These are phyloP conservation scores for Hypotaenidia philippensis DNA, from an alignment of 2,797 vertebrate species.

Conservation along the genomic window DNA sequence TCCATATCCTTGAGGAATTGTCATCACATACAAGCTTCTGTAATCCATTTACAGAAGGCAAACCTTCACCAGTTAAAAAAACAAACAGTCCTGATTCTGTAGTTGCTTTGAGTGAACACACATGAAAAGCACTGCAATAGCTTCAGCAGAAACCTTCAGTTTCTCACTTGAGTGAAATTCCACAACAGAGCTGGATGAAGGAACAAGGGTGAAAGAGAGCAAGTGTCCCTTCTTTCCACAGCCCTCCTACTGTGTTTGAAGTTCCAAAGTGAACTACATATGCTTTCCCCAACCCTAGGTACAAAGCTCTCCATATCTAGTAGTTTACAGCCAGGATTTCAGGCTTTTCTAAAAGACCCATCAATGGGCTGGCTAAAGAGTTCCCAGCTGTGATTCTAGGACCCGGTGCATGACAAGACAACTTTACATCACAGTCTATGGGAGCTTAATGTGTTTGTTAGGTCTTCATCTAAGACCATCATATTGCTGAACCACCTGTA, in stretches of 20 bases:
- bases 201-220: fast-evolving
- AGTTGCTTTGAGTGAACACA: neutral
- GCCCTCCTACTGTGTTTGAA: neutral
- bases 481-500: neutral
- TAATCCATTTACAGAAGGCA: neutral
- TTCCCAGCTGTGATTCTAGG: neutral
- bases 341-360: neutral
- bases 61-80: neutral
- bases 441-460: neutral
- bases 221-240: neutral
- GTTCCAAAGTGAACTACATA: neutral
- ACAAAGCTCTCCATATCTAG: neutral
- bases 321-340: neutral
- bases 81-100: neutral
- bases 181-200: neutral
- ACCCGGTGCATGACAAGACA: neutral
- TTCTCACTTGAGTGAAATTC: neutral
- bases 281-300: neutral
- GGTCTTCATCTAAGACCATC: neutral
- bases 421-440: neutral
- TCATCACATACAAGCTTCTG: neutral
- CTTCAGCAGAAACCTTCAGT: neutral
- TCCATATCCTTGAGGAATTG: neutral
- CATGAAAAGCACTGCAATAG: neutral
- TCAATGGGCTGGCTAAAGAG: neutral